These are phyloP conservation scores for Allacma fusca DNA, from an alignment of 2,888 invertebrate species.

Conservation along the genomic window DNA sequence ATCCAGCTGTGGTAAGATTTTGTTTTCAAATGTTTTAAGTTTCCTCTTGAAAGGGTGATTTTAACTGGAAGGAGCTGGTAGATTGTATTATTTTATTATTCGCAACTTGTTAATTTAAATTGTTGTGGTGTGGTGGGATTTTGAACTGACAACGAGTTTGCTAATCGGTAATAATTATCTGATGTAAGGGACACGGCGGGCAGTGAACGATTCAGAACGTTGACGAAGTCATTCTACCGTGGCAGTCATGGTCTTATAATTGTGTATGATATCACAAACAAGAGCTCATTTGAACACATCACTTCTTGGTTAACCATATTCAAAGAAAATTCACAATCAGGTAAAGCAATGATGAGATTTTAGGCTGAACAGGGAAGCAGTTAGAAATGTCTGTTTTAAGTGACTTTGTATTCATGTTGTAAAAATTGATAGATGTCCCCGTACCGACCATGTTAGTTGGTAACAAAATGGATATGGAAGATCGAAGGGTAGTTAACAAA, in stretches of 20 bases:
- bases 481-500: conserved; percentile 33
- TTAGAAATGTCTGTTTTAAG: too few relatives aligned
- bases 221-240: conserved; percentile 50
- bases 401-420: too few relatives aligned
- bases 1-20: conserved; percentile 53
- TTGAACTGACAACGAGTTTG: too few relatives aligned
- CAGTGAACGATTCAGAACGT: conserved; percentile 51
- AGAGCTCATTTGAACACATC: conserved; percentile 45
- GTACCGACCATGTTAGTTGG: conserved; percentile 47
- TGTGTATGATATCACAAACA: conserved; percentile 51
- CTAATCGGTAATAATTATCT: neutral
- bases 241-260: conserved; percentile 51
- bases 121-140: too few relatives aligned
- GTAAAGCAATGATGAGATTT: too few relatives aligned
- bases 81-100: too few relatives aligned
- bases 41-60: too few relatives aligned
- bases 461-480: conserved; percentile 40
- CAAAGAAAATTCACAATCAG: conserved; percentile 32
- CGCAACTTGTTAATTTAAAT: neutral
- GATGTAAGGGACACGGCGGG: conserved; percentile 54
- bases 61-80: too few relatives aligned
- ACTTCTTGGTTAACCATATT: conserved; percentile 46
- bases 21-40: neutral
- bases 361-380: too few relatives aligned
- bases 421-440: conserved; percentile 21